A percentile compares a stretch with the other conserved stretches of the same genome.
phyloP scores from a whole-genome alignment of 2,113 vertebrate species.

The Crotalus horridus region DNA sequence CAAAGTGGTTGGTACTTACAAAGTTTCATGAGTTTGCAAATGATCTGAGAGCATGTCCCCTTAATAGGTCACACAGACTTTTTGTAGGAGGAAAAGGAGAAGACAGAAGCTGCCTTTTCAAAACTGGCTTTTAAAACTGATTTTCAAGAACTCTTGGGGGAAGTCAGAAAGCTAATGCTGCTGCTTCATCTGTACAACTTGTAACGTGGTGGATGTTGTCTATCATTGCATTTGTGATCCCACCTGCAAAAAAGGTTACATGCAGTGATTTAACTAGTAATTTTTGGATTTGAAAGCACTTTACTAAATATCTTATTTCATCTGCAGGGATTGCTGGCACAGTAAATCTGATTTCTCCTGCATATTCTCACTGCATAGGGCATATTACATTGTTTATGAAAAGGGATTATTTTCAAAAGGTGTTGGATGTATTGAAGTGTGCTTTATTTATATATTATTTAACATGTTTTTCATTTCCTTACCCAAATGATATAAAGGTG shows the following conservation, averaged over 20 bases:
- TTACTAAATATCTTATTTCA: slow-evolving; percentile 15
- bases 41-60: slow-evolving; percentile 47
- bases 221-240: not conserved
- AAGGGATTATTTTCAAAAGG: not conserved
- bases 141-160: slow-evolving; percentile 23
- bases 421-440: not conserved
- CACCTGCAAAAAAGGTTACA: not conserved
- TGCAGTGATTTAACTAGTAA: slow-evolving; percentile 4
- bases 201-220: not conserved
- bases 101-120: slow-evolving; percentile 16
- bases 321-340: not conserved
- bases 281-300: slow-evolving; percentile 16
- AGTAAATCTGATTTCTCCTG: not conserved
- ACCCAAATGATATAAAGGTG: not conserved
- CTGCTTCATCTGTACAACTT: not conserved
- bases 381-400: not conserved
- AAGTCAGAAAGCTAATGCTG: not conserved
- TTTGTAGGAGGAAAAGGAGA: slow-evolving; percentile 39
- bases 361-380: not conserved
- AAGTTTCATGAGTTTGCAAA: slow-evolving; percentile 36
- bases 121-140: slow-evolving; percentile 8
- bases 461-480: not conserved
- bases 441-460: not conserved
- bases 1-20: slow-evolving; percentile 40
- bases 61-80: slow-evolving; percentile 47